A percentile compares a stretch with the other conserved stretches of the same genome.
Evolutionary conservation across 1,140 invertebrate species (phyloP).

Genomic region (Leptopilina boulardi): DNA sequence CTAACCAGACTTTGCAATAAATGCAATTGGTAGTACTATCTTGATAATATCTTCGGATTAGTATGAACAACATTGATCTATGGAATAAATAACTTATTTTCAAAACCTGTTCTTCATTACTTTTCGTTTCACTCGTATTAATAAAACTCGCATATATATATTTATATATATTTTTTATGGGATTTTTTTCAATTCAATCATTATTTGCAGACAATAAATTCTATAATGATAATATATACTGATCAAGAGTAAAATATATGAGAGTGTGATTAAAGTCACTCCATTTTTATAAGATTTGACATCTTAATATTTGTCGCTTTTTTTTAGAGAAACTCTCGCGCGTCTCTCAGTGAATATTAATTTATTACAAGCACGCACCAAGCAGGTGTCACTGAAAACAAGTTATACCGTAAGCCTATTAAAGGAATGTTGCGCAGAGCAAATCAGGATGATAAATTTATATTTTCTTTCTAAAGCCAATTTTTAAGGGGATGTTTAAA

Average conservation of each 20-base stretch:
- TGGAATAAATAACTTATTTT: constrained; percentile 10
- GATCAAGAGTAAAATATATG: background rate
- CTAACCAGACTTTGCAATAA: constrained; percentile 24
- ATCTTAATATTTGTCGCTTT: constrained; percentile 6
- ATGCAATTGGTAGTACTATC: constrained; percentile 13
- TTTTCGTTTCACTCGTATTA: background rate
- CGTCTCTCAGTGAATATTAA: background rate
- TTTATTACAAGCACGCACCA: constrained; percentile 28
- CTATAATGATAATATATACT: background rate
- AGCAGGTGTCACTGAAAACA: constrained; percentile 26
- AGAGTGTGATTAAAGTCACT: constrained; percentile 10
- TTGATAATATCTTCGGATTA: constrained; percentile 19
- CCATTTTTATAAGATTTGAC: constrained; percentile 20
- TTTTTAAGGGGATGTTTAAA: background rate
- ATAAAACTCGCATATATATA: no score
- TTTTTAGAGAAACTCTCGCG: background rate
- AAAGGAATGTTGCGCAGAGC: constrained; percentile 19
- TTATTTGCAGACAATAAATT: background rate
- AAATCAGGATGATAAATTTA: background rate
- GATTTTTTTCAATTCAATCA: background rate
- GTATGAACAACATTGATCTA: constrained; percentile 5
- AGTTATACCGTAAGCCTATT: constrained; percentile 31
- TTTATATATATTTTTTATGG: no score
- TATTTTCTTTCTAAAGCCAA: background rate
- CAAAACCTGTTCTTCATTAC: background rate